Percentiles rank a stretch among this genome's conserved stretches.
Conservation (phyloP, 2,797 vertebrate genomes). For the Nannoperca obscura region DNA sequence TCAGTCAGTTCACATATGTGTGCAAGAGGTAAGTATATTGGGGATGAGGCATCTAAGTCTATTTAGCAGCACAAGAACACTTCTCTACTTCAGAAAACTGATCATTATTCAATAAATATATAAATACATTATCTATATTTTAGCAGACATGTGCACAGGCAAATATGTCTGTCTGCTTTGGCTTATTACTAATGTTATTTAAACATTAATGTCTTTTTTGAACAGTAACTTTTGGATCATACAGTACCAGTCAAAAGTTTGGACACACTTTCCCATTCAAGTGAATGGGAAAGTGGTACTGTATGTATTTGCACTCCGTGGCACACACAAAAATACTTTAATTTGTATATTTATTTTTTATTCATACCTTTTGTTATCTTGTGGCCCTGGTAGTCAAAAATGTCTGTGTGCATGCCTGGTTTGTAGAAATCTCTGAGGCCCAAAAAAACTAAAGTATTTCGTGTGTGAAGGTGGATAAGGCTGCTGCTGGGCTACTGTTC, state of each 20-base stretch:
- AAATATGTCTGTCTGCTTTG: slow-evolving; percentile 41
- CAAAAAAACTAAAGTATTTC: not conserved
- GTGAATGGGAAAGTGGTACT: too few species aligned
- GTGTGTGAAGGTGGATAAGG: slow-evolving; percentile 53
- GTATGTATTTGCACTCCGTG: not conserved
- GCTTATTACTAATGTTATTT: slow-evolving; percentile 20
- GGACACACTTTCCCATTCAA: too few species aligned
- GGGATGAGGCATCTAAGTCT: slow-evolving; percentile 66
- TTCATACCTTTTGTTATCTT: not conserved
- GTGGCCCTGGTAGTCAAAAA: not conserved
- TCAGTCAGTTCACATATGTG: slow-evolving; percentile 46
- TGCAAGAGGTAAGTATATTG: slow-evolving; percentile 52
- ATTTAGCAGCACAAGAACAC: slow-evolving; percentile 69
- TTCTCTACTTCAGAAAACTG: slow-evolving; percentile 49
- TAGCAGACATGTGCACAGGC: slow-evolving; percentile 50
- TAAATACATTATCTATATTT: slow-evolving; percentile 47
- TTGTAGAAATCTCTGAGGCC: slow-evolving; percentile 24
- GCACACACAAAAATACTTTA: slow-evolving; percentile 19
- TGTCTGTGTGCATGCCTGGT: slow-evolving; percentile 28
- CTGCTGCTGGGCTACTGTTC: slow-evolving; percentile 61
- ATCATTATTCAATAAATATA: slow-evolving; percentile 51
- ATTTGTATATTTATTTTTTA: slow-evolving; percentile 5
- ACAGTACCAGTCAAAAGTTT: too few species aligned
- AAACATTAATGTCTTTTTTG: slow-evolving; percentile 25
- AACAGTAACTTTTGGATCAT: not conserved